phyloP scores from a whole-genome alignment of 1,140 invertebrate genomes.

The Leptopilina boulardi region DNA sequence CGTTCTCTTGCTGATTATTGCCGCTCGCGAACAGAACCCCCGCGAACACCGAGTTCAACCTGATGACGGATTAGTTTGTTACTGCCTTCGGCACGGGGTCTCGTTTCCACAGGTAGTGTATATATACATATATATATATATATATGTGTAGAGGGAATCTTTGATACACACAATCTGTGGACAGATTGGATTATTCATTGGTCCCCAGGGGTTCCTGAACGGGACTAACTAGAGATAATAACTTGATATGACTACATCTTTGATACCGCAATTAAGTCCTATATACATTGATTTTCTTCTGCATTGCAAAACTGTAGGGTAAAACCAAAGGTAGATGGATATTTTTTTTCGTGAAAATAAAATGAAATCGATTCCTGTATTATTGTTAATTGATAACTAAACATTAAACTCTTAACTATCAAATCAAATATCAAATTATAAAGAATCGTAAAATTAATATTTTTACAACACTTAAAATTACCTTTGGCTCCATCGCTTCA shows the following conservation, averaged over 20 bases:
- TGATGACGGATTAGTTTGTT: conserved; percentile 67
- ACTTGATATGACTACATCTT: conserved; percentile 52
- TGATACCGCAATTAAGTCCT: conserved; percentile 42
- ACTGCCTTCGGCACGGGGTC: conserved; percentile 58
- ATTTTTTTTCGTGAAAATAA: too few relatives aligned
- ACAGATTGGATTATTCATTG: conserved; percentile 69
- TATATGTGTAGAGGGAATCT: conserved; percentile 47
- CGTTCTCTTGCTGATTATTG: conserved; percentile 54
- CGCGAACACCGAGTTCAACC: conserved; percentile 50
- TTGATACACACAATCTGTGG: conserved; percentile 63
- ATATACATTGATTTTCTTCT: not conserved
- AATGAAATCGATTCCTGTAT: too few relatives aligned
- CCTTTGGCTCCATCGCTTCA: too few relatives aligned
- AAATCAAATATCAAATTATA: too few relatives aligned
- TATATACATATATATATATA: too few relatives aligned
- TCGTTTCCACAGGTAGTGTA: conserved; percentile 38
- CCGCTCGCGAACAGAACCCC: conserved; percentile 52
- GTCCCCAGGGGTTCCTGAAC: conserved; percentile 50
- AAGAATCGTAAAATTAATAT: too few relatives aligned
- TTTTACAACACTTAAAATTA: too few relatives aligned
- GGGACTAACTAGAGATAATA: conserved; percentile 42
- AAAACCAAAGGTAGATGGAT: too few relatives aligned
- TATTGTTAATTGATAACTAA: too few relatives aligned
- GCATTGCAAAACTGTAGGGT: too few relatives aligned
- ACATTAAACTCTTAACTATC: too few relatives aligned